phyloP scores from a whole-genome alignment of 2,888 invertebrate genomes.

The Cerastoderma edule region DNA sequence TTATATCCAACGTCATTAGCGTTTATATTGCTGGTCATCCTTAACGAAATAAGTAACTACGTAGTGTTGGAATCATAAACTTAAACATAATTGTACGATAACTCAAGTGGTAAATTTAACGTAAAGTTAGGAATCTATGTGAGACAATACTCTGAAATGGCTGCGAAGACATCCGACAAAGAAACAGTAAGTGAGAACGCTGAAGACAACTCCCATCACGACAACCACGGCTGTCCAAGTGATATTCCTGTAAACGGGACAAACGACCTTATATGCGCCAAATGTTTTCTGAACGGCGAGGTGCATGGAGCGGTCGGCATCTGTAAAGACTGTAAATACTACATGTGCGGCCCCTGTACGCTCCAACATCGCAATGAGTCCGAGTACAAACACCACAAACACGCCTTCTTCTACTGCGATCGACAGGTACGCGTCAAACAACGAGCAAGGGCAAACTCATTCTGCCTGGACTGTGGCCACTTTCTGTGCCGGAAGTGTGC shows the following conservation, averaged over 20 bases:
- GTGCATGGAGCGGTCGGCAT: constrained; percentile 40
- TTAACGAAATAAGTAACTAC: too few species aligned
- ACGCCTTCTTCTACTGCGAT: constrained; percentile 51
- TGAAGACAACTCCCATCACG: too few species aligned
- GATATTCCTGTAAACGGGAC: constrained; percentile 49
- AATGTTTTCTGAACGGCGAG: constrained; percentile 29
- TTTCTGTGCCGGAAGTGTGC: constrained; percentile 51
- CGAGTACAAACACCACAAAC: constrained; percentile 19
- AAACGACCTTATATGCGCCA: constrained; percentile 51
- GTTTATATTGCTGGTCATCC: too few species aligned
- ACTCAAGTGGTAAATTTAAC: too few species aligned
- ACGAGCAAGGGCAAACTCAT: constrained; percentile 41
- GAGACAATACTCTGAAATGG: too few species aligned
- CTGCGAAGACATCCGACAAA: too few species aligned
- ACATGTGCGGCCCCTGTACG: constrained; percentile 42
- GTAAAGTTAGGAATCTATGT: too few species aligned
- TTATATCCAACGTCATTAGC: too few species aligned
- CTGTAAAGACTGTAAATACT: constrained; percentile 50
- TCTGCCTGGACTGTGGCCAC: constrained; percentile 54
- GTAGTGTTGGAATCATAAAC: too few species aligned
- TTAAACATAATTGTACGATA: too few species aligned
- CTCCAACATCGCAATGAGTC: constrained; percentile 15
- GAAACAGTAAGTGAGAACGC: too few species aligned
- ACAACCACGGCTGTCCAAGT: too few species aligned
- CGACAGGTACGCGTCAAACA: constrained; percentile 25